Evolutionary conservation across 2,113 vertebrate genomes (phyloP), one percentile per base, ranked within the genome.

Genomic region (Chionodraco myersi): DNA sequence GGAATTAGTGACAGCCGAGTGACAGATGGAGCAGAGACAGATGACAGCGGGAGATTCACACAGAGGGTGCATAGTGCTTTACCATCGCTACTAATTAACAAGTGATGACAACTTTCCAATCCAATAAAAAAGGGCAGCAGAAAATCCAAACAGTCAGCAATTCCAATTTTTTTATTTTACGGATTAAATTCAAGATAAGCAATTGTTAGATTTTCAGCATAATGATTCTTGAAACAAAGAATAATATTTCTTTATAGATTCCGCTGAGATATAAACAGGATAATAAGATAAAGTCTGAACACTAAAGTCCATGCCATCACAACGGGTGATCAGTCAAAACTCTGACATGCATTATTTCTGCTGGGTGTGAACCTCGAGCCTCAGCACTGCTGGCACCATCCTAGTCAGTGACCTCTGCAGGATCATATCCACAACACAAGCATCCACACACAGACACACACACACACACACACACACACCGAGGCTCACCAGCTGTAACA

Each of bases 401-500:
- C 75, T 71, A 82, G 79, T 72, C 64, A 60, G 79, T 72, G 77
- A 72, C 30, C 72, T 80, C 52, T 60, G 59, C 21, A 72, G 54
- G 21, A 77, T 64, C 44, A 68, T 30, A 30, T 30, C 59, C 67
- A 80, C 51, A 78, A 52, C 49, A 82, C 61, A 44, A 70, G 34
- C 7, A 3, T 52, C n/a, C 18, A 30, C 16, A 45, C 36, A 49
- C 65, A 68, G 21, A 21, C 63, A 60, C 75, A 75, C 47, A 36
- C 64, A 44, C 51, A 56, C 58, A 60, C 73, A 75, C 41, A 65
- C 51, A 70, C 56, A 53, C 53, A 56, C 53, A 26, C 18, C 45
- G n/a, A 13, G 7, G 82, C 97, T 97, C 95, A 98, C 97, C 97
- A 95, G 91, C 86, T 96, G 94, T 75, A 97, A 94, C 79, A 96